Evolutionary conservation across 2,888 invertebrate species (phyloP).

Genomic region (Ariolimax columbianus): DNA sequence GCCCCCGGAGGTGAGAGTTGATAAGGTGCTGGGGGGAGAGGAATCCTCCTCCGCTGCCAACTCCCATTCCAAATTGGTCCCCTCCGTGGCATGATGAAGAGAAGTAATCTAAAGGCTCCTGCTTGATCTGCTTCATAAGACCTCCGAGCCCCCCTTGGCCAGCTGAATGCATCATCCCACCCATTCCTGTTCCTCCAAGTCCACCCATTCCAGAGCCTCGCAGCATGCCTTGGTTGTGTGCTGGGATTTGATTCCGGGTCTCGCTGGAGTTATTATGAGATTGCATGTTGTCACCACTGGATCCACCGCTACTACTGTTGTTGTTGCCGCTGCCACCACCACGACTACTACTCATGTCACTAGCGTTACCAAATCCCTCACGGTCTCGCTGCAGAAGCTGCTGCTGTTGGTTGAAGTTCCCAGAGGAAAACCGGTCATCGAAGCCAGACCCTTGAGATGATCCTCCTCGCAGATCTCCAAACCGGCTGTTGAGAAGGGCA

Average conservation of each 20-base stretch:
- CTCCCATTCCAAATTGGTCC: conserved; percentile 54
- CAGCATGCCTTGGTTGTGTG: conserved; percentile 51
- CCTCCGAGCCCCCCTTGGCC: conserved; percentile 28
- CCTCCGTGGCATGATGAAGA: conserved; percentile 50
- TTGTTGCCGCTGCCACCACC: conserved; percentile 5
- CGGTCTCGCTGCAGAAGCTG: conserved; percentile 44
- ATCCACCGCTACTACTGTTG: conserved; percentile 7
- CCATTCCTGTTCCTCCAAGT: conserved; percentile 9
- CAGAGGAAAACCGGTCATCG: conserved; percentile 45
- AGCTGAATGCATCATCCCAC: conserved; percentile 37
- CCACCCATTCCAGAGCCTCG: conserved; percentile 41
- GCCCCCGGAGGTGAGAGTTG: conserved; percentile 55
- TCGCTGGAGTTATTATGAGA: conserved; percentile 42
- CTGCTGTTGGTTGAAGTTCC: conserved; percentile 43
- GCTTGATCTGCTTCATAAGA: conserved; percentile 51
- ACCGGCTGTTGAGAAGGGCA: conserved; percentile 47
- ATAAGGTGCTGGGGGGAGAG: conserved; percentile 53
- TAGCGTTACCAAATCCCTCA: conserved; percentile 32
- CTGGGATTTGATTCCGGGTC: conserved; percentile 41
- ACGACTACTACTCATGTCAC: conserved; percentile 22
- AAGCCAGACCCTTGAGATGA: conserved; percentile 34
- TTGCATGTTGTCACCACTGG: conserved; percentile 25
- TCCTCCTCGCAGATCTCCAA: conserved; percentile 47
- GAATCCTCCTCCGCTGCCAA: conserved; percentile 40
- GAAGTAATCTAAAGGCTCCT: conserved; percentile 53